Base-by-base conservation (phyloP, 2,113 vertebrate genomes). In the Hippocampus abdominalis region DNA sequence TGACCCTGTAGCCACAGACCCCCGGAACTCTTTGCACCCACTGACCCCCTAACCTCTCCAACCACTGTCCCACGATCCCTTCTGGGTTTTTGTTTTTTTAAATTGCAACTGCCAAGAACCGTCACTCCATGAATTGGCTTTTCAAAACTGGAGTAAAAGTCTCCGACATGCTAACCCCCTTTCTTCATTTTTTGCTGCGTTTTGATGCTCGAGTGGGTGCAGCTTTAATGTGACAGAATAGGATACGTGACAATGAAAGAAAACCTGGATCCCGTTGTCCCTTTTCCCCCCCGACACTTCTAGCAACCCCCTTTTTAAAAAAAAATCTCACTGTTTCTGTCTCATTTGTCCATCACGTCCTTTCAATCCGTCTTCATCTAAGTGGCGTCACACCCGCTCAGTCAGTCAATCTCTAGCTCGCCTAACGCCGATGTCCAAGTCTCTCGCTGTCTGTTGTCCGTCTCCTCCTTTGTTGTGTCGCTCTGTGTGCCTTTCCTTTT, bases 1-100 rank as follows among this genome's bases (percentile, higher is more conserved):
- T 89, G 86, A 88, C 87, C 84, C 72, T 3, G 1, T 42, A 71
- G 40, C 81, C 76, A 75, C 82, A 76, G 80, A 78, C 78, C 75
- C 73, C 81, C 10, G 59, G 70, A 64, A 74, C 54, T 80, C 80
- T 76, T 84, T 82, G 76, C 66, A 77, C 83, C 83, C 61, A 1
- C 40, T 80, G 89, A 89, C 88, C 88, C 88, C 78, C 72, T 85
- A 84, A 86, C 86, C 89, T 67, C 68, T 67, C 83, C 79, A 86
- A 80, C 85, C 80, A 81, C 70, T 82, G 88, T 89, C 89, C 85
- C 88, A 90, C 88, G 86, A 84, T 87, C 89, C 73, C 77, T 81
- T 72, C 78, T 66, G 70, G 80, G 78, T 18, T 49, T 48, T 18
- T 16, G 5, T 48, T 63, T 42, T 23, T 23, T 75, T 71, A 69